phyloP scores from a whole-genome alignment of 2,113 vertebrate genomes.

The Nannospalax galili region DNA sequence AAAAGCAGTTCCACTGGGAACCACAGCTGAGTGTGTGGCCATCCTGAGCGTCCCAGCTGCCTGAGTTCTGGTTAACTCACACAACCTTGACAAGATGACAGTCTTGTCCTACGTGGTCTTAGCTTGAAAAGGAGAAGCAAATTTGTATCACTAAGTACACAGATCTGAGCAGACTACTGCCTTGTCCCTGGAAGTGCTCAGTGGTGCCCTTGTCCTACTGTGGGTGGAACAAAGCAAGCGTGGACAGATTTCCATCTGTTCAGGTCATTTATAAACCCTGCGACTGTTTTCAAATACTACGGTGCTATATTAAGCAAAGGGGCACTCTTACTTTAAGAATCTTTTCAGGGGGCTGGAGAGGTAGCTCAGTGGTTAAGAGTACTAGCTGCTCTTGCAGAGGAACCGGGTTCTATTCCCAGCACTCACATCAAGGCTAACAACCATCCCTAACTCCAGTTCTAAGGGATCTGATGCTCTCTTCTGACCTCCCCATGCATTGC shows the following conservation, averaged over 20 bases:
- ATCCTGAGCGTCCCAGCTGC: not conserved
- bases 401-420: too few species aligned
- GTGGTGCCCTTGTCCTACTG: not conserved
- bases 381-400: too few species aligned
- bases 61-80: slow-evolving; percentile 20
- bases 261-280: too few species aligned
- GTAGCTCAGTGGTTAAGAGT: too few species aligned
- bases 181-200: too few species aligned
- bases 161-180: not conserved
- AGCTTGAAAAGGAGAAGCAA: slow-evolving; percentile 23
- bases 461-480: too few species aligned
- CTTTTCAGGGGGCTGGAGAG: too few species aligned
- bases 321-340: not conserved
- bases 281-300: not conserved
- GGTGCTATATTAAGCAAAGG: not conserved
- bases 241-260: too few species aligned
- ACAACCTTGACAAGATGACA: slow-evolving; percentile 35
- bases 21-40: not conserved
- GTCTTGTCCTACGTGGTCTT: not conserved
- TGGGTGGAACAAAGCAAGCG: not conserved
- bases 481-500: too few species aligned
- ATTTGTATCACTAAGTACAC: not conserved
- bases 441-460: too few species aligned
- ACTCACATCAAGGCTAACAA: too few species aligned
- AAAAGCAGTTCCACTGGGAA: not conserved